These are phyloP conservation scores for Molossus molossus DNA, from an alignment of 2,797 vertebrate species.

Conservation along the genomic window DNA sequence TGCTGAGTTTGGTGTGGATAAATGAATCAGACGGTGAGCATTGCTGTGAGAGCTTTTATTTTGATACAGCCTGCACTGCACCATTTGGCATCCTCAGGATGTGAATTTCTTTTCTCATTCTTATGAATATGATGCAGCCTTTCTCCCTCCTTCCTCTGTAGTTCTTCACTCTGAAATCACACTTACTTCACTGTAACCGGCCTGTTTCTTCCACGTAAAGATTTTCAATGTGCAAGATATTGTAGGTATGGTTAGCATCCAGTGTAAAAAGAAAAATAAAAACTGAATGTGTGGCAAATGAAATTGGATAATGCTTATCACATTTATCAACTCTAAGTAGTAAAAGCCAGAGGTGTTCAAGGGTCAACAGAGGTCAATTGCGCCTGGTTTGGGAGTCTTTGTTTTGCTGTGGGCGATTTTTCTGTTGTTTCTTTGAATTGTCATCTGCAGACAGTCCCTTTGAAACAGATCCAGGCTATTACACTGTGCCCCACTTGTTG, in stretches of 20 bases:
- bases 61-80: not conserved
- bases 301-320: slow-evolving; percentile 2
- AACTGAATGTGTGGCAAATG: slow-evolving; percentile 29
- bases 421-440: slow-evolving; percentile 27
- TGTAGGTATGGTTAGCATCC: not conserved
- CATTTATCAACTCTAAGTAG: slow-evolving; percentile 49
- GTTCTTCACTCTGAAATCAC: not conserved
- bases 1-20: not conserved
- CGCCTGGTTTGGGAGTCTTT: not conserved
- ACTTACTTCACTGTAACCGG: slow-evolving; percentile 10
- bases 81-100: slow-evolving; percentile 21
- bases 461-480: slow-evolving; percentile 9
- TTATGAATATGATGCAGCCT: not conserved
- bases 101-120: not conserved
- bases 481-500: not conserved
- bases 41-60: slow-evolving; percentile 39
- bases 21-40: not conserved
- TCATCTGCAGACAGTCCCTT: not conserved
- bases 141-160: not conserved
- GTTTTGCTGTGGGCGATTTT: not conserved
- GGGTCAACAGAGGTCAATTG: not conserved
- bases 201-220: not conserved
- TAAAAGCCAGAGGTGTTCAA: slow-evolving; percentile 18
- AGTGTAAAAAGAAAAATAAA: not conserved
- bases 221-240: not conserved